phyloP scores from a whole-genome alignment of 2,888 invertebrate genomes.

The Acheta domesticus region DNA sequence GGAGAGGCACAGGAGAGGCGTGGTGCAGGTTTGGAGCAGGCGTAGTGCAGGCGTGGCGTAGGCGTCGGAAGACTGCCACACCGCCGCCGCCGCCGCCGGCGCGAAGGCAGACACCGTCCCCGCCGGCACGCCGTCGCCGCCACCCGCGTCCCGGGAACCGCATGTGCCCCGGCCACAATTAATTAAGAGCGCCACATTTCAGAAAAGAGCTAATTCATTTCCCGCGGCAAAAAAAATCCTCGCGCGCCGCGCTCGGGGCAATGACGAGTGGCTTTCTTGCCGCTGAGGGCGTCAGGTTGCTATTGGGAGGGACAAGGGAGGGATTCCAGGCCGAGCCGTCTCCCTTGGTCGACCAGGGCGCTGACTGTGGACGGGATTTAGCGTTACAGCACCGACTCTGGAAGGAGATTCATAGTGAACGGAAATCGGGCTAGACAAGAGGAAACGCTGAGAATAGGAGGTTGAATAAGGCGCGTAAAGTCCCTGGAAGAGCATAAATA shows the following conservation, averaged over 20 bases:
- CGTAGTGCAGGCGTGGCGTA: no score
- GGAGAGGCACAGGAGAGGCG: no score
- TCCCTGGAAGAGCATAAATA: no score
- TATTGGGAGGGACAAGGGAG: neutral
- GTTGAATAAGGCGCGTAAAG: no score
- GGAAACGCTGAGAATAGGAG: no score
- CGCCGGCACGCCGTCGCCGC: neutral
- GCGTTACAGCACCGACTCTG: no score
- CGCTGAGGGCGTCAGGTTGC: conserved; percentile 4
- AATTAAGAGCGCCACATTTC: conserved; percentile 18
- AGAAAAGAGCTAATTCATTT: conserved; percentile 18
- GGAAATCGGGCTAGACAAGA: no score
- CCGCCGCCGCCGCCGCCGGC: neutral
- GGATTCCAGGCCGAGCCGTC: neutral
- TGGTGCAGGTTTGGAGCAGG: no score
- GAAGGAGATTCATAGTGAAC: no score
- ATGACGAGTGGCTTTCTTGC: conserved; percentile 1
- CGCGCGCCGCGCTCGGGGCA: neutral
- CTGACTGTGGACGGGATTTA: no score
- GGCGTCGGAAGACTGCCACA: neutral
- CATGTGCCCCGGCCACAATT: neutral
- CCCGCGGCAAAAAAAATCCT: neutral
- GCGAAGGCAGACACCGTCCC: neutral
- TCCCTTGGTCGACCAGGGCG: no score
- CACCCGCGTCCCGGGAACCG: neutral